Percentiles rank a stretch among this genome's conserved stretches.
Evolutionary conservation across 2,888 invertebrate species (phyloP).

Genomic region (Unio pictorum): DNA sequence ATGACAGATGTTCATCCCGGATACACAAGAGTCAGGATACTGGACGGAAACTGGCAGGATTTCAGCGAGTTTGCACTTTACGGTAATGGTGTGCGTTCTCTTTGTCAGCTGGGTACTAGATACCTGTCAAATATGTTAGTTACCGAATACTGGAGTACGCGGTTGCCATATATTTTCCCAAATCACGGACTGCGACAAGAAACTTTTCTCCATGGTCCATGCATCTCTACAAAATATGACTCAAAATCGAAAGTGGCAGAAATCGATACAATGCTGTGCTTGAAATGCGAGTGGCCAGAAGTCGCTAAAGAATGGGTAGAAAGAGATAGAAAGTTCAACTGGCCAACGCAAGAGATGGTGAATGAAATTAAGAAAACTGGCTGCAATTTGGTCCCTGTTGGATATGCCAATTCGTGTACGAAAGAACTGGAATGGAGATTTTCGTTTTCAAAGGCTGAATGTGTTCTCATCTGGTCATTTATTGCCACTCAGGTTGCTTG

Average conservation of each 20-base stretch:
- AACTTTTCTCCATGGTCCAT: neutral
- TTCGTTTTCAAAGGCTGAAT: slow-evolving; percentile 4
- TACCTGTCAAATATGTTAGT: neutral
- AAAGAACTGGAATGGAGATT: slow-evolving; percentile 9
- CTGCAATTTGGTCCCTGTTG: slow-evolving; percentile 5
- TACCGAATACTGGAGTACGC: neutral
- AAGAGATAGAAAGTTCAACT: neutral
- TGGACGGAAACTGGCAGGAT: neutral
- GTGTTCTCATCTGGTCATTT: slow-evolving; percentile 5
- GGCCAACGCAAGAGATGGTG: neutral
- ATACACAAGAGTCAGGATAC: neutral
- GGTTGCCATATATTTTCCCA: neutral
- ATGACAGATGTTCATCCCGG: slow-evolving; percentile 1
- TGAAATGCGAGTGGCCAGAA: slow-evolving; percentile 5
- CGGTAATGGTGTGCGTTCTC: neutral
- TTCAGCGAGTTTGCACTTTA: neutral
- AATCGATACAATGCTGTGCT: neutral
- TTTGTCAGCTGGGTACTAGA: neutral
- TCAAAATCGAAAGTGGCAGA: neutral
- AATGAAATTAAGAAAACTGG: neutral
- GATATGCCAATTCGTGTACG: neutral
- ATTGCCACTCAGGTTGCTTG: slow-evolving; percentile 1
- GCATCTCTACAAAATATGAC: neutral
- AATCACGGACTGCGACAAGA: neutral
- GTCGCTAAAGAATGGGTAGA: neutral